These are phyloP conservation scores for Psittacula echo DNA, from an alignment of 2,797 vertebrate species.

Conservation along the genomic window DNA sequence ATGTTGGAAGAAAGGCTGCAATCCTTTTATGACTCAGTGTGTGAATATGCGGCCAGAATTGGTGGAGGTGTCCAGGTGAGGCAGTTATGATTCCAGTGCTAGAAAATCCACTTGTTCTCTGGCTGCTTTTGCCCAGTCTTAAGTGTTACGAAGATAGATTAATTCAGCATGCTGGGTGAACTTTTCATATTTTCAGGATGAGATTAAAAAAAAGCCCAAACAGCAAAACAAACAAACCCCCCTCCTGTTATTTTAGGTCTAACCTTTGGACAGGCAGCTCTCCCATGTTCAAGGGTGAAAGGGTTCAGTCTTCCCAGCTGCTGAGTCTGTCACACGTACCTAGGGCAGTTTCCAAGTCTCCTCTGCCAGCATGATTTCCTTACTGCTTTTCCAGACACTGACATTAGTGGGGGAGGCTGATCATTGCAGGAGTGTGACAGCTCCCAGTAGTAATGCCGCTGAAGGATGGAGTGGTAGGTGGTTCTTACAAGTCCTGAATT, in stretches of 20 bases:
- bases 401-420: background rate
- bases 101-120: background rate
- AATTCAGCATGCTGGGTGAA: background rate
- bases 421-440: background rate
- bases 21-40: background rate
- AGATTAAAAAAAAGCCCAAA: background rate
- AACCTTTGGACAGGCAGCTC: background rate
- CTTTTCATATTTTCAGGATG: background rate
- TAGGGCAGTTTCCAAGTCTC: background rate
- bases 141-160: background rate
- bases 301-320: background rate
- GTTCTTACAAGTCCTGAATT: background rate
- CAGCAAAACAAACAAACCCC: background rate
- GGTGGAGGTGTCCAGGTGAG: background rate
- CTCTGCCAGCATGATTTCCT: background rate
- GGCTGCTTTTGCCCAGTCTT: background rate
- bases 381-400: background rate
- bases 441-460: background rate
- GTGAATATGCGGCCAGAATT: background rate
- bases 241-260: background rate
- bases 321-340: background rate
- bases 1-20: background rate
- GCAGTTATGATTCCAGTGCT: background rate
- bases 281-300: background rate
- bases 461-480: background rate